Conservation (phyloP, 2,113 vertebrate genomes). For the Notarius lentiginosus region DNA sequence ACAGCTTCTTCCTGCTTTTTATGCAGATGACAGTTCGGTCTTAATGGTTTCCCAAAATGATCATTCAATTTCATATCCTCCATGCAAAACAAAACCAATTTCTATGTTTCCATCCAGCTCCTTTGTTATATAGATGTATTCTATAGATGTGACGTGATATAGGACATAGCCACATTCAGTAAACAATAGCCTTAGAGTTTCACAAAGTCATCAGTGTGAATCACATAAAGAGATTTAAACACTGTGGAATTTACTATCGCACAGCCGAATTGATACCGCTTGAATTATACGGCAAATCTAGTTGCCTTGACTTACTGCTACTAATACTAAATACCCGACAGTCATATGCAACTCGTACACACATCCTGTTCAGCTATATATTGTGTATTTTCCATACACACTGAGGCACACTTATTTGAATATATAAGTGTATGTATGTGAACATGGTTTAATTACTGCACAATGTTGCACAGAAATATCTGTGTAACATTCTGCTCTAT, state of each 20-base stretch:
- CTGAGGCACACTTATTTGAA: background rate
- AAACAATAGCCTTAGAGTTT: background rate
- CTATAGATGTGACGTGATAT: background rate
- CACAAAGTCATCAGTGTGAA: background rate
- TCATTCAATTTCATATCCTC: background rate
- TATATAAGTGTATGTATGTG: background rate
- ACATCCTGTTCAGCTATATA: background rate
- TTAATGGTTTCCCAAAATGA: background rate
- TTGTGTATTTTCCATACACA: background rate
- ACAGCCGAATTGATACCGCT: background rate
- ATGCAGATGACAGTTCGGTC: background rate
- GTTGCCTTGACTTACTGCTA: background rate
- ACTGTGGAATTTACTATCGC: background rate
- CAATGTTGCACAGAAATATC: conserved; percentile 22
- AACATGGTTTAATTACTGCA: background rate
- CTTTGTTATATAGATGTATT: background rate
- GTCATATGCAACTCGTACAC: background rate
- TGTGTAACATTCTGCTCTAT: background rate
- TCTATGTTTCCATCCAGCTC: background rate
- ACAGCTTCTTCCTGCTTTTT: background rate
- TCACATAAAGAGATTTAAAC: background rate
- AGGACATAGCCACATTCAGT: background rate
- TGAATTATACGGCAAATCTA: background rate
- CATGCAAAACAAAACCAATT: background rate
- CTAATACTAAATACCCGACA: background rate